Percentiles rank a stretch among this genome's conserved stretches.
Conservation (phyloP, 1,140 invertebrate species). For the Pomacea maculata region DNA sequence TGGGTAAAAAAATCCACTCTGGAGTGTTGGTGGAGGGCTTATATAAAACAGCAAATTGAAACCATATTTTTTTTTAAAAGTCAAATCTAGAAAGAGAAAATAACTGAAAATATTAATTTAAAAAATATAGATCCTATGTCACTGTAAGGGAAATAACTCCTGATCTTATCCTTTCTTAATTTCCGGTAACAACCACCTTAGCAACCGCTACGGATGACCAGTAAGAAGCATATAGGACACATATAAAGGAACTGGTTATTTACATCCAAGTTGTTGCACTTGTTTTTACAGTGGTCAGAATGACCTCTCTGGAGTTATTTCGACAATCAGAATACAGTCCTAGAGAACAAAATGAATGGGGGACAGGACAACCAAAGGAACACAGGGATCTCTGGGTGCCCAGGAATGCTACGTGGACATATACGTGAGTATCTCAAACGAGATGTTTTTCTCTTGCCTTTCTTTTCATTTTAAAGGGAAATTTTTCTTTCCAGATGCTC, state of each 20-base stretch:
- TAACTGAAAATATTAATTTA: neutral
- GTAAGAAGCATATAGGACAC: neutral
- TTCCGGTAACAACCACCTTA: slow-evolving; percentile 9
- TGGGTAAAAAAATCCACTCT: too few species aligned
- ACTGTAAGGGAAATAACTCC: neutral
- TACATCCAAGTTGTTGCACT: neutral
- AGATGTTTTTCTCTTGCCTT: too few species aligned
- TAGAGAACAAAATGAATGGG: slow-evolving; percentile 1
- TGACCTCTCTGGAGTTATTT: slow-evolving; percentile 9
- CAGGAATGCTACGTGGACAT: neutral
- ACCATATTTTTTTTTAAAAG: too few species aligned
- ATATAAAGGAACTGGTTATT: neutral
- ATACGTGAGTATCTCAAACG: neutral
- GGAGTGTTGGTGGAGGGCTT: too few species aligned
- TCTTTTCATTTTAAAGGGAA: too few species aligned
- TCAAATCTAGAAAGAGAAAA: too few species aligned
- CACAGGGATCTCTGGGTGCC: neutral
- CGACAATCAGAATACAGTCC: neutral
- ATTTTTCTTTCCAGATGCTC: too few species aligned
- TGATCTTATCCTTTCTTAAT: neutral
- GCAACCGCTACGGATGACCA: neutral
- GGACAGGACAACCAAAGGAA: neutral
- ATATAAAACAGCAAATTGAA: too few species aligned
- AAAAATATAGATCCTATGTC: too few species aligned
- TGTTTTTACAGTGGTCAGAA: neutral